phyloP scores from a whole-genome alignment of 2,888 invertebrate species.

The Lasioglossum malachurum region DNA sequence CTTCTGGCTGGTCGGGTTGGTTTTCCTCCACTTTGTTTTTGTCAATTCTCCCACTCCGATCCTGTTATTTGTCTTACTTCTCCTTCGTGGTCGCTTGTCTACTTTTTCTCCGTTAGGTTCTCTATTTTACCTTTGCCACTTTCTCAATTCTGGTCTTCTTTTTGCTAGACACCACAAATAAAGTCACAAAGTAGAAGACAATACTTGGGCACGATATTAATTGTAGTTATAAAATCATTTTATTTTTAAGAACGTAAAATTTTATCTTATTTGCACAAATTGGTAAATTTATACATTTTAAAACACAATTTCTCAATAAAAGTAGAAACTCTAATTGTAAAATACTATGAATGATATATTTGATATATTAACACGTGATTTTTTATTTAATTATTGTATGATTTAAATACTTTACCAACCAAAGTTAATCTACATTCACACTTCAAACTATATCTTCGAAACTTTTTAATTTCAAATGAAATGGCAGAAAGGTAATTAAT shows the following conservation, averaged over 20 bases:
- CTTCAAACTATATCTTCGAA: not conserved
- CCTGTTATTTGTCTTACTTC: slow-evolving; percentile 2
- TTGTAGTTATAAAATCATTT: not conserved
- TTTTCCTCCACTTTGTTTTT: not conserved
- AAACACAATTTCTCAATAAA: not conserved
- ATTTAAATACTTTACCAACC: not conserved
- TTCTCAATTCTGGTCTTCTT: not conserved
- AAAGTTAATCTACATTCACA: not conserved
- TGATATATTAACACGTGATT: not conserved
- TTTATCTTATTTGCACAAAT: too few relatives aligned
- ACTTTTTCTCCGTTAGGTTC: slow-evolving; percentile 6
- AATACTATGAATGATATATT: not conserved
- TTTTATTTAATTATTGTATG: not conserved
- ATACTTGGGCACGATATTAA: not conserved
- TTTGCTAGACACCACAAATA: not conserved
- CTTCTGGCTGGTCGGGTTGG: not conserved
- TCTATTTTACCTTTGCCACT: not conserved
- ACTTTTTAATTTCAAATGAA: not conserved
- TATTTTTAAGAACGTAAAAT: not conserved
- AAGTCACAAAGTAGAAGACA: not conserved
- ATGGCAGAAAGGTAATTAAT: not conserved
- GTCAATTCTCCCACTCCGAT: not conserved
- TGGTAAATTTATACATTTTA: not conserved
- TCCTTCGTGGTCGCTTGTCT: not conserved
- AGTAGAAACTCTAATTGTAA: not conserved